These are phyloP conservation scores for Bostrychus sinensis DNA, from an alignment of 2,113 vertebrate species.

Conservation along the genomic window DNA sequence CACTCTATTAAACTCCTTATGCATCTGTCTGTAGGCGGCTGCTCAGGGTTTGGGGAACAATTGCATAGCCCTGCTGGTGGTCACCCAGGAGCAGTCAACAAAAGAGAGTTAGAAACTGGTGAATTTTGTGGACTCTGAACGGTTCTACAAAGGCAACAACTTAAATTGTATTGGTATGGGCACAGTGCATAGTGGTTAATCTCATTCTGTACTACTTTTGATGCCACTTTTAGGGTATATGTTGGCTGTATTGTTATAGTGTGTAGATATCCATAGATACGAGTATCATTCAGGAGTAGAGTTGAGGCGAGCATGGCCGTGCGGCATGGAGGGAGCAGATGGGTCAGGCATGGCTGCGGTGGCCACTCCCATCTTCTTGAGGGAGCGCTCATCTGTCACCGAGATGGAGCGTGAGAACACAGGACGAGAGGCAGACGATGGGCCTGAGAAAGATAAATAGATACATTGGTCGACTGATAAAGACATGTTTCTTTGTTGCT, in stretches of 20 bases:
- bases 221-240: background rate
- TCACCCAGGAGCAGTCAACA: slow-evolving; percentile 14
- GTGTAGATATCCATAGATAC: slow-evolving; percentile 3
- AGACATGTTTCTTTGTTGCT: slow-evolving; percentile 3
- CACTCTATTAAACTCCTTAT: slow-evolving; percentile 73
- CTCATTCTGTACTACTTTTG: background rate
- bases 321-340: slow-evolving; percentile 27
- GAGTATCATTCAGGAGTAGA: slow-evolving; percentile 71
- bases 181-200: background rate
- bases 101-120: background rate
- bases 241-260: background rate
- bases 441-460: slow-evolving; percentile 33
- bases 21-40: slow-evolving; percentile 60
- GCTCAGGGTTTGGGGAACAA: slow-evolving; percentile 44
- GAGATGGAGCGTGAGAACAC: slow-evolving; percentile 77
- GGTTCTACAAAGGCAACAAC: background rate
- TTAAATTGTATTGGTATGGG: slow-evolving; percentile 10
- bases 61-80: slow-evolving; percentile 39
- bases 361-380: slow-evolving; percentile 78
- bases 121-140: slow-evolving; percentile 11
- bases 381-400: slow-evolving; percentile 75
- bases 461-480: background rate
- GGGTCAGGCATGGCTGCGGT: slow-evolving; percentile 53
- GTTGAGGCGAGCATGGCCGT: slow-evolving; percentile 57
- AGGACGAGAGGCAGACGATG: slow-evolving; percentile 45